Percentiles rank a stretch among this genome's conserved stretches.
phyloP scores from a whole-genome alignment of 2,797 vertebrate species.

The Lepilemur ruficaudatus region DNA sequence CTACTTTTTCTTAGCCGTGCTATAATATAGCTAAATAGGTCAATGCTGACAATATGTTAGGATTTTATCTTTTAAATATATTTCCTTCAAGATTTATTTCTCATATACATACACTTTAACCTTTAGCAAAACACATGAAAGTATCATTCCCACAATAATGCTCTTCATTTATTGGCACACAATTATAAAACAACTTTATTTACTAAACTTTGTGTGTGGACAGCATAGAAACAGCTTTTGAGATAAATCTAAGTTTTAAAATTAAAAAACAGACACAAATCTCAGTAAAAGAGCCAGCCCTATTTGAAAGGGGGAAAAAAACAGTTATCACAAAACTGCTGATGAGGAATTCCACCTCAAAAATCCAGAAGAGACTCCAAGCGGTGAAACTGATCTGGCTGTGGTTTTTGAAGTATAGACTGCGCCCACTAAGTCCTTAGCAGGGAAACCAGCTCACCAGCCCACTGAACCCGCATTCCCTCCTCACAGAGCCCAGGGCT shows the following conservation, averaged over 20 bases:
- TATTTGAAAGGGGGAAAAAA: neutral
- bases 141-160: neutral
- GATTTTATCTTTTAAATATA: slow-evolving; percentile 39
- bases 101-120: neutral
- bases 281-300: neutral
- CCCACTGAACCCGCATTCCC: fast-evolving
- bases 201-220: neutral
- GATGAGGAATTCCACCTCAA: neutral
- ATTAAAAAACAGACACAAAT: neutral
- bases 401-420: neutral
- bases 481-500: neutral
- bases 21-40: neutral
- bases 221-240: neutral
- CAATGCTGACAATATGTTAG: neutral
- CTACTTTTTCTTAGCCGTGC: neutral
- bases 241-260: neutral
- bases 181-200: neutral
- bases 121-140: neutral
- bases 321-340: neutral
- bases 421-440: fast-evolving
- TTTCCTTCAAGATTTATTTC: slow-evolving; percentile 38
- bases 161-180: neutral
- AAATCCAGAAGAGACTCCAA: neutral
- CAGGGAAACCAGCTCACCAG: neutral
- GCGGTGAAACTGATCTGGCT: neutral